phyloP scores from a whole-genome alignment of 2,797 vertebrate genomes.

The Melopsittacus undulatus region DNA sequence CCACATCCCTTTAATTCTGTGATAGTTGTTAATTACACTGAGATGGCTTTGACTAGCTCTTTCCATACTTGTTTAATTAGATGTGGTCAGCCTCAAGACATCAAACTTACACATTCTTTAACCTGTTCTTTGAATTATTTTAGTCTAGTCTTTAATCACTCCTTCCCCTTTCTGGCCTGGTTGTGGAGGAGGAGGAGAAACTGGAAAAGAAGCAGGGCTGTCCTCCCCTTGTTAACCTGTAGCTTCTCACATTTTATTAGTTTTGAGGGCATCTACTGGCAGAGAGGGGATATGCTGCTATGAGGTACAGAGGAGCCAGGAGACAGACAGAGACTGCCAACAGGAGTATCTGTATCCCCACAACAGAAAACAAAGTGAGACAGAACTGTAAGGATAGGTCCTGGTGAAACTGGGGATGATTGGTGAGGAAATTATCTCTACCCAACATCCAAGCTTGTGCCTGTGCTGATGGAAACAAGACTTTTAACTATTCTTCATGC shows the following conservation, averaged over 20 bases:
- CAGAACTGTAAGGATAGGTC: not conserved
- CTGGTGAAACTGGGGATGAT: not conserved
- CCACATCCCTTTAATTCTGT: not conserved
- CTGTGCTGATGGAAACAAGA: not conserved
- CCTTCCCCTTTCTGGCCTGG: not conserved
- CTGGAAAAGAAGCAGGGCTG: not conserved
- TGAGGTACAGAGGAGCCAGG: not conserved
- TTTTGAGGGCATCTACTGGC: constrained; percentile 44
- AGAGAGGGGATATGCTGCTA: not conserved
- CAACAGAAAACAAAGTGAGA: not conserved
- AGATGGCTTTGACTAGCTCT: not conserved
- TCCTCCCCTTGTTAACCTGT: not conserved
- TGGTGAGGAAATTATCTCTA: not conserved
- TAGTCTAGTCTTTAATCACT: not conserved
- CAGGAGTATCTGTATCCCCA: not conserved
- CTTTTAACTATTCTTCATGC: not conserved
- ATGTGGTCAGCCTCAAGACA: not conserved
- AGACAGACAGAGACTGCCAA: not conserved
- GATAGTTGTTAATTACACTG: not conserved
- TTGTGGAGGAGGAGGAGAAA: not conserved
- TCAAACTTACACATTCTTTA: not conserved
- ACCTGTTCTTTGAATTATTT: not conserved
- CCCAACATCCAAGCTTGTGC: not conserved
- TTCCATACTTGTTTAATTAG: not conserved
- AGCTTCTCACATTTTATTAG: not conserved